Evolutionary conservation across 2,888 invertebrate genomes (phyloP).

Genomic region (Dascillus cervinus): DNA sequence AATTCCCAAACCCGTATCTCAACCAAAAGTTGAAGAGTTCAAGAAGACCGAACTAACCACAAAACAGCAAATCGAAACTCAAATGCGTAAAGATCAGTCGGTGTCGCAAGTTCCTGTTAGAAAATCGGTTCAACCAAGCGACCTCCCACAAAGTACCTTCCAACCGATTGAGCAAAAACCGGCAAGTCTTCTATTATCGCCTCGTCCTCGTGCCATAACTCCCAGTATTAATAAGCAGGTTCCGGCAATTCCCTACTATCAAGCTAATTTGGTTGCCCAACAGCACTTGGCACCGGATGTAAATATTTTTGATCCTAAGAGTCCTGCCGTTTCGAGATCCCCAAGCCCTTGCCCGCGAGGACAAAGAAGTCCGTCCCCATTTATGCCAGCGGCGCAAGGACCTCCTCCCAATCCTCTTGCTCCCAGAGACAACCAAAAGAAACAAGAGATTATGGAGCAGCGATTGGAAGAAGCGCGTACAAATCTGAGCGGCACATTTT

Average conservation of each 20-base stretch:
- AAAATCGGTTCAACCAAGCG: slow-evolving; percentile 31
- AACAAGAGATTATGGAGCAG: slow-evolving; percentile 5
- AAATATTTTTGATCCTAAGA: slow-evolving; percentile 53
- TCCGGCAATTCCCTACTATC: slow-evolving; percentile 69
- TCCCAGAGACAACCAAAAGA: slow-evolving; percentile 3
- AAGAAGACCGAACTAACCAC: too few relatives aligned
- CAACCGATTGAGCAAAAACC: slow-evolving; percentile 54
- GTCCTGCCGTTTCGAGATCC: slow-evolving; percentile 53
- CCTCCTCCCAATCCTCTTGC: slow-evolving; percentile 58
- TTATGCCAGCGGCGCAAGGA: too few relatives aligned
- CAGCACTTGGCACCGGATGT: slow-evolving; percentile 54
- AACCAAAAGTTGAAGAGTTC: too few relatives aligned
- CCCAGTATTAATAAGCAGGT: slow-evolving; percentile 71
- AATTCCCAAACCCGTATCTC: too few relatives aligned
- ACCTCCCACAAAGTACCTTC: slow-evolving; percentile 48
- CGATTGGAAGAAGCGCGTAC: slow-evolving; percentile 6
- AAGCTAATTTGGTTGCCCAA: slow-evolving; percentile 66
- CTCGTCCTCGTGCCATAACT: slow-evolving; percentile 53
- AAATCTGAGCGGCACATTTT: not conserved
- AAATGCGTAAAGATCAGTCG: too few relatives aligned
- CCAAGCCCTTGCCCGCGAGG: slow-evolving; percentile 52
- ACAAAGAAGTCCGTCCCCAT: slow-evolving; percentile 50
- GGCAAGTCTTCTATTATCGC: slow-evolving; percentile 46
- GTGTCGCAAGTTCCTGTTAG: slow-evolving; percentile 30
- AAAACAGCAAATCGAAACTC: too few relatives aligned